Conservation (phyloP, 1,140 invertebrate genomes). For the Drosophila pseudoobscura region DNA sequence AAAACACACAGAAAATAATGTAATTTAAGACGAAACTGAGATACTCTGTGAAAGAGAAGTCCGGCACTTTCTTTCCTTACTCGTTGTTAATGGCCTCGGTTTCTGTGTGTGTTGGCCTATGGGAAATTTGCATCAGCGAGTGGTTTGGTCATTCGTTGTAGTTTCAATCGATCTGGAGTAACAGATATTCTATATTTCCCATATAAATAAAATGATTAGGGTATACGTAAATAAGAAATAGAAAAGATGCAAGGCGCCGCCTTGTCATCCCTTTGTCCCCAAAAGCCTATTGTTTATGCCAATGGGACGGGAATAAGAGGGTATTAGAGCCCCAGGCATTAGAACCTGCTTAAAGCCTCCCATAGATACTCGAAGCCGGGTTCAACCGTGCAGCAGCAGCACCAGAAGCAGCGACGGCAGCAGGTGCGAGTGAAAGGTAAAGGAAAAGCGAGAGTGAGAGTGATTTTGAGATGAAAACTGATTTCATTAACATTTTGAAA, state of each 20-base stretch:
- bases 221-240: not conserved
- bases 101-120: no score
- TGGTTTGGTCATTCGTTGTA: no score
- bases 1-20: conserved; percentile 4
- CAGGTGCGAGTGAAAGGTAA: conserved; percentile 34
- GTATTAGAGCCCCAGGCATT: conserved; percentile 36
- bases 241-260: not conserved
- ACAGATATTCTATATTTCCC: no score
- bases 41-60: conserved; percentile 11
- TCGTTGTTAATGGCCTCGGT: no score
- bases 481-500: conserved; percentile 42
- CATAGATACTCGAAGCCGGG: conserved; percentile 28
- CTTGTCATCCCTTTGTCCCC: conserved; percentile 12
- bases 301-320: conserved; percentile 24
- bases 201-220: not conserved
- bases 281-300: not conserved
- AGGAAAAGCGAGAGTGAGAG: conserved; percentile 37
- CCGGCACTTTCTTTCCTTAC: no score
- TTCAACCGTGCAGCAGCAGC: conserved; percentile 27
- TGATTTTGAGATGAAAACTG: not conserved
- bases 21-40: not conserved
- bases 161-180: not conserved
- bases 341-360: conserved; percentile 11
- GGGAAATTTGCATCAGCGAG: no score
- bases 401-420: conserved; percentile 8